phyloP scores from a whole-genome alignment of 1,140 invertebrate species.

The Cydia pomonella region DNA sequence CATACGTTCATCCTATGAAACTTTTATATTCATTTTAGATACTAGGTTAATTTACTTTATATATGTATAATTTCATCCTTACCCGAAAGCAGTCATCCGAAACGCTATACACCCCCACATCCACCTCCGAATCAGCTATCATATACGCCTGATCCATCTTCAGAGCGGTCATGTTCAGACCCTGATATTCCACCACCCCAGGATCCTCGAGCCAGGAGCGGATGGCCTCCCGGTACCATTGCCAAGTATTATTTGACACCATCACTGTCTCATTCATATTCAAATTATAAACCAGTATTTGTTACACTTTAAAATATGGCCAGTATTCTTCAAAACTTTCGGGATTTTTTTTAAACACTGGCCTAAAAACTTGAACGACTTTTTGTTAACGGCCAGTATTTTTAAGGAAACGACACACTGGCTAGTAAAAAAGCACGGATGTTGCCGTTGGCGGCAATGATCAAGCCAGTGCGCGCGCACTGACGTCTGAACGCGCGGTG shows the following conservation, averaged over 20 bases:
- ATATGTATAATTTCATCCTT: constrained; percentile 47
- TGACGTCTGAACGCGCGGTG: not conserved
- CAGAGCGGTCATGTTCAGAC: constrained; percentile 73
- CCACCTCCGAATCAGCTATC: constrained; percentile 59
- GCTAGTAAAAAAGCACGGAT: not conserved
- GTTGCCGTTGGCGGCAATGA: not conserved
- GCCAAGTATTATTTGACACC: constrained; percentile 56
- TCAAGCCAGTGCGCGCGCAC: not conserved
- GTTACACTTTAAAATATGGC: constrained; percentile 29
- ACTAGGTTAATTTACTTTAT: too few species aligned
- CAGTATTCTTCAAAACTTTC: not conserved
- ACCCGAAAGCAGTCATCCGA: constrained; percentile 83
- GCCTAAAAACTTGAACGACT: not conserved
- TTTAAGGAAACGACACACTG: not conserved
- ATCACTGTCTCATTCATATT: constrained; percentile 63
- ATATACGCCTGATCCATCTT: constrained; percentile 83
- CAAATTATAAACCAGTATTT: constrained; percentile 40
- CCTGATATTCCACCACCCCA: constrained; percentile 61
- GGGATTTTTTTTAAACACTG: not conserved
- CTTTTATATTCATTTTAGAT: too few species aligned
- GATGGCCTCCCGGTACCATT: constrained; percentile 62
- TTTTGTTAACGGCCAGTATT: not conserved
- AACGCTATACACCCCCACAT: constrained; percentile 80
- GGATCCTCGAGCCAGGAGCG: constrained; percentile 76
- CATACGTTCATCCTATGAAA: too few species aligned